Base-by-base conservation (phyloP, 1,140 invertebrate genomes). In the Heterodera schachtii region DNA sequence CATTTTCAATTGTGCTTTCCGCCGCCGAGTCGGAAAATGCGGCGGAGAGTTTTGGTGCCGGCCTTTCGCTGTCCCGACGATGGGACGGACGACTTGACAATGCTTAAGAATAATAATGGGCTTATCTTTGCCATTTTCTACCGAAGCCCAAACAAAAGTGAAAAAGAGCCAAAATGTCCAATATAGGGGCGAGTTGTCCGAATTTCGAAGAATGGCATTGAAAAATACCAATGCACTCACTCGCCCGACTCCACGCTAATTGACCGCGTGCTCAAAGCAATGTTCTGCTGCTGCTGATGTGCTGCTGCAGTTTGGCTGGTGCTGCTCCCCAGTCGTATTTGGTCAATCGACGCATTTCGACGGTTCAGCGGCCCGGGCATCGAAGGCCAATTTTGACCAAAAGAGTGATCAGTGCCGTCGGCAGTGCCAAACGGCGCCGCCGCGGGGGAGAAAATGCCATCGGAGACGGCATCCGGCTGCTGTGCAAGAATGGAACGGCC, bases 401-500 rank as follows among this genome's bases (percentile, higher is more conserved):
- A 8, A 75, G 16, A 7, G 9, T 1, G 9, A 64, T 49, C 31
- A n/a, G 7, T 11, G 67, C 19, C 41, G 21, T 13, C 1, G 47
- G 31, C 75, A 70, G 6, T 6, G 49, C 57, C 67, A 64, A 64
- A 13, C 9, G 52, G 8, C 49, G 49, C 49, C 8, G 49, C 52
- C 9, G 52, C 9, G 57, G 11, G 3, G 5, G 57, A 64, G 5
- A 19, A 16, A 19, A 13, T 19, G 16, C 57, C 57, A 64, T 64
- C 57, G 57, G 11, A 3, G 16, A 64, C 19, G 16, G 16, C 2
- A 13, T 19, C 49, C 49, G 6, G 57, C 16, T 64, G 13, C 57
- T 13, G 57, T 1, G 77, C 77, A 41, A 79, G n/a, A 79, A 79
- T 57, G 16, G 77, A 78, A 46, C 77, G 77, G 11, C 77, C 77